phyloP scores from a whole-genome alignment of 2,888 invertebrate genomes.

The Marronus borbonicus region DNA sequence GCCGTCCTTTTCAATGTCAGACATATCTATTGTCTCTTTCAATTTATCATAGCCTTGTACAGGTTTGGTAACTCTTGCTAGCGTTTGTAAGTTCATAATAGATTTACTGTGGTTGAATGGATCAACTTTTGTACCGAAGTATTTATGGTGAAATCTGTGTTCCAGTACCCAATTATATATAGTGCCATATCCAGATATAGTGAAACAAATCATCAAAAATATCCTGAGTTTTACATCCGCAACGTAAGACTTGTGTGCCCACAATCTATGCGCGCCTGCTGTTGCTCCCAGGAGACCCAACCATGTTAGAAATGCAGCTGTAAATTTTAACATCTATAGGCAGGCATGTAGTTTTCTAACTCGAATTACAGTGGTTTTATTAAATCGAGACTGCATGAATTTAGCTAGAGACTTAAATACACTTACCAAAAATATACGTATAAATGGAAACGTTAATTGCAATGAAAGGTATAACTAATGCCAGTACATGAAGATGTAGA shows the following conservation, averaged over 20 bases:
- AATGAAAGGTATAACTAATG: slow-evolving; percentile 77
- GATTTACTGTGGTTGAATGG: slow-evolving; percentile 86
- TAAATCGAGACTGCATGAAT: too few species aligned
- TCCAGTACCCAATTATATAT: slow-evolving; percentile 88
- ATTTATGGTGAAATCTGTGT: slow-evolving; percentile 88
- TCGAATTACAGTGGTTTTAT: too few species aligned
- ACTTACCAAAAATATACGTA: slow-evolving; percentile 79
- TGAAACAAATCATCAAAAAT: slow-evolving; percentile 87
- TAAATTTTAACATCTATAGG: slow-evolving; percentile 22
- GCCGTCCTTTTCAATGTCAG: slow-evolving; percentile 83
- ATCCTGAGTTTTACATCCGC: slow-evolving; percentile 81
- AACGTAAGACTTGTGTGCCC: slow-evolving; percentile 91
- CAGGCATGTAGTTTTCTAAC: too few species aligned
- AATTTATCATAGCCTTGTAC: slow-evolving; percentile 78
- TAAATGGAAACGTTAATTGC: slow-evolving; percentile 73
- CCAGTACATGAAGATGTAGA: slow-evolving; percentile 81
- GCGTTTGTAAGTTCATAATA: slow-evolving; percentile 86
- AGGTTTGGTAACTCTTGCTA: slow-evolving; percentile 79
- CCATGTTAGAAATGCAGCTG: slow-evolving; percentile 77
- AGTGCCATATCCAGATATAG: slow-evolving; percentile 89
- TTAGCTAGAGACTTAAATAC: not conserved
- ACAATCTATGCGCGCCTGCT: slow-evolving; percentile 93
- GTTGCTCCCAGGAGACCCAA: slow-evolving; percentile 86
- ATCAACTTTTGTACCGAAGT: slow-evolving; percentile 84
- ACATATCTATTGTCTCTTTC: slow-evolving; percentile 80